Evolutionary conservation across 92 coral and sea anemone species (phyloP), one percentile per base, ranked within the genome.

Genomic region (Phenganax stokvisi): DNA sequence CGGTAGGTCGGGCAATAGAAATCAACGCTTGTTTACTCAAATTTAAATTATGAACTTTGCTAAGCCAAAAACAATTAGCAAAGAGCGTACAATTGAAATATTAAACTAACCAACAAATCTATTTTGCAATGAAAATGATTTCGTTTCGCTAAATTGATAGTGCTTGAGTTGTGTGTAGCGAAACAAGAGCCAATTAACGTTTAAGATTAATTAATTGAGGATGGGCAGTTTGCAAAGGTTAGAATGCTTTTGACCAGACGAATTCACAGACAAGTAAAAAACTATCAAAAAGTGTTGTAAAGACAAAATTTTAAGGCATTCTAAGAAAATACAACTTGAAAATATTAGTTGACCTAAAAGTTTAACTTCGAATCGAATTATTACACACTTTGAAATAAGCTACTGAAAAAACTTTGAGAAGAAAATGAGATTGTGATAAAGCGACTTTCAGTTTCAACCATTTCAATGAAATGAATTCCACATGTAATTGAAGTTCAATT

Each of bases 11-110:
- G 12, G 20, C 72, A 68, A 68, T 5, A 37, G 47, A 61, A 30
- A 68, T 68, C 53, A 30, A 17, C 47, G 37, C 54, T 30, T 68
- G 73, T 68, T 68, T 68, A 29, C 54, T 3, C 53, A 68, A 17
- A 16, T 68, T 68, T 37, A 27, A 68, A 68, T 68, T 68, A 68
- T 68, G 73, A 68, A 68, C 73, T 68, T 37, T 53, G 54, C 53
- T 30, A 28, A 68, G 54, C 73, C 73, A 68, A 73, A 73, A 56
- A 1, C 59, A 56, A 73, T 56, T 52, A 73, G 8, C 44, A 30
- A 73, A 25, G 54, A 73, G 58, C 10, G 59, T 56, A 27, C 53
- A 75, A 75, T 75, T 75, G 56, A 75, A 30, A 75, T 1, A 55
- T 75, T 29, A 75, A 75, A 75, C 63, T 15, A 2, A 8, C 8